A percentile compares a stretch with the other conserved stretches of the same genome.
Evolutionary conservation across 2,113 vertebrate species (phyloP).

Genomic region (Heptranchias perlo): DNA sequence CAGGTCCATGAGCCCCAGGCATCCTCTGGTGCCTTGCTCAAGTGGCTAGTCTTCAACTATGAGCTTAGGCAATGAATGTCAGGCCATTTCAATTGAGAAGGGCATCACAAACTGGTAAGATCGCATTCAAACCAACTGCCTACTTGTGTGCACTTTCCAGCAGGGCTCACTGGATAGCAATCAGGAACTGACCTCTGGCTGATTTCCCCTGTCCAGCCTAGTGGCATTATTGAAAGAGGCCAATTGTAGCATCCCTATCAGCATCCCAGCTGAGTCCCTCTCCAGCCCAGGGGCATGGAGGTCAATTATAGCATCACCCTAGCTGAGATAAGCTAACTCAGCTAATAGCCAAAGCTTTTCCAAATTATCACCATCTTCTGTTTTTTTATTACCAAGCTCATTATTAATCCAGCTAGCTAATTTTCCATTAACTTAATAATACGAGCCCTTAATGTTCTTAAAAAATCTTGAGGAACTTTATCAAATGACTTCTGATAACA

Average conservation of each 20-base stretch:
- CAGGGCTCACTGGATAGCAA: background rate
- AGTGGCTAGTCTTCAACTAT: background rate
- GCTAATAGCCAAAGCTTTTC: background rate
- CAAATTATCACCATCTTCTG: background rate
- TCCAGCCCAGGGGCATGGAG: background rate
- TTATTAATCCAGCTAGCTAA: background rate
- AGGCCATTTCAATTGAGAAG: background rate
- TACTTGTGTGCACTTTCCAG: background rate
- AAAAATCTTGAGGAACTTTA: too few relatives aligned
- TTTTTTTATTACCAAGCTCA: background rate
- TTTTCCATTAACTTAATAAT: background rate
- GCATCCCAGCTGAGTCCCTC: background rate
- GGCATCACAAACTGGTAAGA: background rate
- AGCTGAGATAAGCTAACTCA: background rate
- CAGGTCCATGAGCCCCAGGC: background rate
- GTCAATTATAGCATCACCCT: background rate
- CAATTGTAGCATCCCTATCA: background rate
- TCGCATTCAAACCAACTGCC: background rate
- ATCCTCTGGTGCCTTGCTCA: background rate
- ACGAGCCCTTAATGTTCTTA: background rate
- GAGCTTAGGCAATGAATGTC: background rate
- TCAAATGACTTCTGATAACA: too few relatives aligned
- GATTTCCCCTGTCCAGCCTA: background rate
- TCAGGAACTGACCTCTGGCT: background rate
- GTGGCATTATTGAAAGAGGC: background rate